Evolutionary conservation across 1,140 invertebrate genomes (phyloP), one percentile per base, ranked within the genome.

Genomic region (Drosophila yakuba): DNA sequence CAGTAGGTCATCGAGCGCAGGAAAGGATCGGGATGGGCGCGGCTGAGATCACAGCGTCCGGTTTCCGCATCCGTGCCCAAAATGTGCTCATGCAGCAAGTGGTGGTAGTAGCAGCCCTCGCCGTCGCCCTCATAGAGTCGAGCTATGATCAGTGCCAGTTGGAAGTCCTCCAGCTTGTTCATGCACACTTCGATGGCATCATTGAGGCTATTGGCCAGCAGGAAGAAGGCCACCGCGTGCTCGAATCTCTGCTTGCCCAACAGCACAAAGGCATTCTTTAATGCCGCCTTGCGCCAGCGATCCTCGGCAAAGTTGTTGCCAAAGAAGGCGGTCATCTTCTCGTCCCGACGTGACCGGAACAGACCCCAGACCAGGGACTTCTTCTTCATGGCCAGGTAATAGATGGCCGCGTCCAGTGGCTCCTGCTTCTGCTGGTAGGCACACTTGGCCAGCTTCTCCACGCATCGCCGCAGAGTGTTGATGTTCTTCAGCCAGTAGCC

Each of bases 321-420:
- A 92, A 99, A 99, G 93, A 99, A 99, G 3, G 94, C 93, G 1
- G 97, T 97, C 98, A 99, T 99, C 83, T 97, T 96, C 10, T 97
- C 96, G 88, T 99, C 97, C 10, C 95, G 93, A 56, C 97, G 96
- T 3, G 96, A 98, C 64, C 98, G 93, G 93, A 98, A 99, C 4
- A 99, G 93, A 4, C 98, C 98, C 97, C 98, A 99, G 0, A 99
- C 95, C 6, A 99, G 93, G 86, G 96, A 98, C 89, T 99, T 99
- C 93, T 99, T 99, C 92, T 97, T 98, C 98, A 99, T 98, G 4
- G 99, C 98, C 55, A 99, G 93, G 92, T 99, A 99, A 92, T 98
- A 99, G 11, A 99, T 94, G 2, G 99, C 98, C 5, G 99, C 98
- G 92, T 99, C 99, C 88, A 99, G 94, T 0, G 99, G 99, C 93